Percentiles rank a stretch among this genome's conserved stretches.
phyloP scores from a whole-genome alignment of 1,140 invertebrate genomes.

The Gyrodactylus bullatarudis region DNA sequence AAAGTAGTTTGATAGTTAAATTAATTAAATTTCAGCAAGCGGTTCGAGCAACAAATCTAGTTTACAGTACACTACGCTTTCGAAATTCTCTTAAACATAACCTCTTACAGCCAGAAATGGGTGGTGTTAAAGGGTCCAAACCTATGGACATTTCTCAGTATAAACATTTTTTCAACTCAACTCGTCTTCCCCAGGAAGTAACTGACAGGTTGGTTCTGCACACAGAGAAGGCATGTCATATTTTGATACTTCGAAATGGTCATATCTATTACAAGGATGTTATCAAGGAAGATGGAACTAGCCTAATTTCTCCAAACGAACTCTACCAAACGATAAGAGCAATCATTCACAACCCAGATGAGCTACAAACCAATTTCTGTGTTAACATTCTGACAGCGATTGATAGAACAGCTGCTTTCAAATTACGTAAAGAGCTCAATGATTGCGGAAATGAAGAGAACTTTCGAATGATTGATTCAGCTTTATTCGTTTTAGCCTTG shows the following conservation, averaged over 20 bases:
- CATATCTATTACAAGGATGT: conserved; percentile 61
- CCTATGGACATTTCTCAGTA: conserved; percentile 95
- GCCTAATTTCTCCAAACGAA: conserved; percentile 9
- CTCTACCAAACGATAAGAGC: conserved; percentile 7
- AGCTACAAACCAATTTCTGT: conserved; percentile 18
- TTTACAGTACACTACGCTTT: conserved; percentile 55
- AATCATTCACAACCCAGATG: conserved; percentile 10
- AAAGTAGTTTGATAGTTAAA: neutral
- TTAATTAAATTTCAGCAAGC: neutral
- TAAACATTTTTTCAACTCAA: conserved; percentile 43
- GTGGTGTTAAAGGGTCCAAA: conserved; percentile 64
- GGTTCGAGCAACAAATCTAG: conserved; percentile 47
- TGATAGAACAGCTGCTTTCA: conserved; percentile 52
- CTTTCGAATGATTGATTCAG: conserved; percentile 45
- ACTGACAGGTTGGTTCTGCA: conserved; percentile 33
- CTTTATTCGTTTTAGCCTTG: conserved; percentile 44
- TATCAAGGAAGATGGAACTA: conserved; percentile 37
- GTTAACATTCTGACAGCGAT: conserved; percentile 45
- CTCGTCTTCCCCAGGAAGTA: conserved; percentile 35
- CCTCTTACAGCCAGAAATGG: conserved; percentile 65
- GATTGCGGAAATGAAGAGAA: conserved; percentile 30
- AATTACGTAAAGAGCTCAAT: conserved; percentile 31
- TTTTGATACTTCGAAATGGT: conserved; percentile 48
- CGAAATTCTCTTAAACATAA: conserved; percentile 41
- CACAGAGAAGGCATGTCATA: conserved; percentile 32